phyloP scores from a whole-genome alignment of 2,113 vertebrate species.

The Spea bombifrons region DNA sequence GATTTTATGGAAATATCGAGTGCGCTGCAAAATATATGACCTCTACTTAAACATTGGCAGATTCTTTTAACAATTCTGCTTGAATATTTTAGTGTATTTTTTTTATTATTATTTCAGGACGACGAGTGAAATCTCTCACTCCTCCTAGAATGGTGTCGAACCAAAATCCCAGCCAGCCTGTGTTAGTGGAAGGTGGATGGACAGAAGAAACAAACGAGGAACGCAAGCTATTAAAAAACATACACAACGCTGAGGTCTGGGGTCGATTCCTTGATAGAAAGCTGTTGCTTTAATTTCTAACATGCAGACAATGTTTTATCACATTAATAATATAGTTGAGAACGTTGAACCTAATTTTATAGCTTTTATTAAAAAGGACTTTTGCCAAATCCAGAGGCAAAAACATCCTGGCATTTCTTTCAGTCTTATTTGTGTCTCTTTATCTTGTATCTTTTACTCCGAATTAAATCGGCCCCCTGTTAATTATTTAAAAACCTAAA shows the following conservation, averaged over 20 bases:
- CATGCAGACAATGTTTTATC: too few relatives aligned
- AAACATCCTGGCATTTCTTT: too few relatives aligned
- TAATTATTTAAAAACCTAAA: too few relatives aligned
- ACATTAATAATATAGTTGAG: too few relatives aligned
- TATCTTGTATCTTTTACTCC: too few relatives aligned
- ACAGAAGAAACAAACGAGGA: slow-evolving; percentile 51
- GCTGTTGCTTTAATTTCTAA: too few relatives aligned
- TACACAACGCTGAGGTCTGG: slow-evolving; percentile 49
- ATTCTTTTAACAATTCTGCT: neutral
- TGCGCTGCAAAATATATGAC: neutral
- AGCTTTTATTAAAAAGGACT: too few relatives aligned
- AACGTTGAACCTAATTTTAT: too few relatives aligned
- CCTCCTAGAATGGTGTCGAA: slow-evolving; percentile 37
- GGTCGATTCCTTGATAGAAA: too few relatives aligned
- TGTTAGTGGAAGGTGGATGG: slow-evolving; percentile 53
- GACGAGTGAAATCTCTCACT: slow-evolving; percentile 43
- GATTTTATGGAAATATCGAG: neutral
- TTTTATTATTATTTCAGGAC: slow-evolving; percentile 39
- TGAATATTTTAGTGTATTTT: neutral
- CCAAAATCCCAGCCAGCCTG: slow-evolving; percentile 46
- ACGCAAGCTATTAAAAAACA: slow-evolving; percentile 53
- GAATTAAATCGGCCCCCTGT: too few relatives aligned
- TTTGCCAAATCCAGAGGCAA: too few relatives aligned
- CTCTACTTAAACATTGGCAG: neutral
- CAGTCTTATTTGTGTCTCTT: too few relatives aligned